Evolutionary conservation across 2,113 vertebrate genomes (phyloP).

Genomic region (Trichomycterus rosablanca): DNA sequence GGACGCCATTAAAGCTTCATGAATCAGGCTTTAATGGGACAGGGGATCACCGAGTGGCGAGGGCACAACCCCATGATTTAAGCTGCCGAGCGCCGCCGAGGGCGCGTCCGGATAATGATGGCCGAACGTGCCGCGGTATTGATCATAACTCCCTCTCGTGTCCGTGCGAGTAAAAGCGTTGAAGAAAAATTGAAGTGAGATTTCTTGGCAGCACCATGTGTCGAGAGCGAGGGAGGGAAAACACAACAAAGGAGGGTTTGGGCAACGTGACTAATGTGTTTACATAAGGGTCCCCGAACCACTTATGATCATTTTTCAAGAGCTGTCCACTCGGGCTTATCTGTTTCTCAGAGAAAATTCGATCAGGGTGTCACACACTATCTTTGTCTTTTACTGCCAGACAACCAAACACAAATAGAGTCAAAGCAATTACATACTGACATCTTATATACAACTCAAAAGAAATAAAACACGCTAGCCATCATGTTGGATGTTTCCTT

Average conservation of each 20-base stretch:
- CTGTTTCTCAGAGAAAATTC: constrained; percentile 26
- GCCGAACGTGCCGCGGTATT: constrained; percentile 60
- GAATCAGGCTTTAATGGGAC: constrained; percentile 64
- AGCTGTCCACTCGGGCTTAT: constrained; percentile 38
- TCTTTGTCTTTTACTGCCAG: constrained; percentile 11
- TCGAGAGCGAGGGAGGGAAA: constrained; percentile 30
- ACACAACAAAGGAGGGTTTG: constrained; percentile 32
- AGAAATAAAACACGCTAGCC: too few species aligned
- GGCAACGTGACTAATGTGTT: constrained; percentile 61
- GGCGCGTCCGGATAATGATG: constrained; percentile 68
- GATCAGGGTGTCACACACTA: constrained; percentile 14
- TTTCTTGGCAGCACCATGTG: constrained; percentile 46
- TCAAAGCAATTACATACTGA: constrained; percentile 2
- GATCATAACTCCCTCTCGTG: constrained; percentile 60
- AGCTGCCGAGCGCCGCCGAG: constrained; percentile 56
- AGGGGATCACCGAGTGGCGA: constrained; percentile 50
- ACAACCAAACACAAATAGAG: constrained; percentile 4
- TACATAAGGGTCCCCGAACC: constrained; percentile 44
- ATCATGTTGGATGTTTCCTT: too few species aligned
- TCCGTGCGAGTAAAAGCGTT: constrained; percentile 55
- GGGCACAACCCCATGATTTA: constrained; percentile 61
- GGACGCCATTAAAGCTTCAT: constrained; percentile 57
- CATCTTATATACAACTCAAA: too few species aligned
- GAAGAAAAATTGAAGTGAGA: constrained; percentile 55
- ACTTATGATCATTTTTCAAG: constrained; percentile 48